Conservation (phyloP, 2,113 vertebrate genomes). For the Haplochromis burtoni region DNA sequence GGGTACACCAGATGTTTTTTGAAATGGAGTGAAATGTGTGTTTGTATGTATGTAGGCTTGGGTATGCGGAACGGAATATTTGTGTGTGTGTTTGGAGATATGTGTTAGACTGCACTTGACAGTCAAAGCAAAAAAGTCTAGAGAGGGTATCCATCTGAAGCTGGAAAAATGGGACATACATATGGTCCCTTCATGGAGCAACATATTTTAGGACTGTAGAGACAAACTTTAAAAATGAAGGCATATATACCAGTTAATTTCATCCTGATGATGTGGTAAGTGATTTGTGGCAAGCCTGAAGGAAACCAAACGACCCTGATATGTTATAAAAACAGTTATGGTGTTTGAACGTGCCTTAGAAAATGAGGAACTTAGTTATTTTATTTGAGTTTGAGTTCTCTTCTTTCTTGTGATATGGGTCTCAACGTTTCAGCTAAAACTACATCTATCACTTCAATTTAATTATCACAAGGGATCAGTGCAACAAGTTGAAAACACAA, state of each 20-base stretch:
- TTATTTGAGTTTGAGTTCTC: background rate
- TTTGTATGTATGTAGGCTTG: background rate
- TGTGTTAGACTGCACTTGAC: background rate
- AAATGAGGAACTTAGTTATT: background rate
- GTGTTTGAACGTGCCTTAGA: background rate
- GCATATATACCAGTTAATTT: background rate
- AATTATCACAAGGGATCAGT: background rate
- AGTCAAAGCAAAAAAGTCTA: background rate
- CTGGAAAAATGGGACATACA: background rate
- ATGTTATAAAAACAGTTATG: background rate
- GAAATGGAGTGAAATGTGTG: conserved; percentile 24
- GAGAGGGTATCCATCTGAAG: background rate
- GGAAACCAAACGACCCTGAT: background rate
- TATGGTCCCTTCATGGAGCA: background rate
- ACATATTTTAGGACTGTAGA: background rate
- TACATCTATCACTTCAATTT: background rate
- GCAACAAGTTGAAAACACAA: background rate
- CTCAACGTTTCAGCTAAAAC: background rate
- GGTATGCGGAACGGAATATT: background rate
- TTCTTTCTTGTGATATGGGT: background rate
- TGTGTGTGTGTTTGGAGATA: background rate
- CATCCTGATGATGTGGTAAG: background rate
- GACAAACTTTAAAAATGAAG: background rate
- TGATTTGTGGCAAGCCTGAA: background rate
- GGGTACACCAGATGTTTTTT: conserved; percentile 57